Conservation (phyloP, 1,140 invertebrate genomes). For the Leptopilina boulardi region DNA sequence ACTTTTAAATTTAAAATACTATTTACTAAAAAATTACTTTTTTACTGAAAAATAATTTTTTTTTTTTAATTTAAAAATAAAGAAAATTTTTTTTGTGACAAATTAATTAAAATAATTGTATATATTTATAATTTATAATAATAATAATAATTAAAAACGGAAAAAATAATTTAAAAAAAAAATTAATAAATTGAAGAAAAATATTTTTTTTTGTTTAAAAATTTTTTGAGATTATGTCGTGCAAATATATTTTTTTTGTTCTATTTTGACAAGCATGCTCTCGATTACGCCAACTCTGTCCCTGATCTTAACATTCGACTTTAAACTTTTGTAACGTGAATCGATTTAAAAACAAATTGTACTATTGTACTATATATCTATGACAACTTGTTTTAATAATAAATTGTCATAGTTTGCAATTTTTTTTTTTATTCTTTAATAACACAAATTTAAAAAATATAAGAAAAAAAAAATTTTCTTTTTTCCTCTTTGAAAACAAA, state of each 20-base stretch:
- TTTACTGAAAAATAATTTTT: background rate
- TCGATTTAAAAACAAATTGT: conserved; percentile 19
- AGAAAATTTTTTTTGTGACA: too few species aligned
- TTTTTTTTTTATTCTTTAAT: background rate
- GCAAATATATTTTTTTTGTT: background rate
- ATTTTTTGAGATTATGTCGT: too few species aligned
- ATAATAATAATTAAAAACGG: too few species aligned
- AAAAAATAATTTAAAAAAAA: too few species aligned
- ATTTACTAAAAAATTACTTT: background rate
- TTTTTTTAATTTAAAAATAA: too few species aligned
- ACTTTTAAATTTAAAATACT: too few species aligned
- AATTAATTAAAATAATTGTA: too few species aligned
- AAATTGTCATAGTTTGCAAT: background rate
- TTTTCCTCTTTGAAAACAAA: too few species aligned
- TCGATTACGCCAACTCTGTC: conserved; percentile 23
- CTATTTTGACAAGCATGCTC: conserved; percentile 17
- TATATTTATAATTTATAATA: too few species aligned
- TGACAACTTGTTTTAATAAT: conserved; percentile 16
- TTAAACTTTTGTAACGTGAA: conserved; percentile 26
- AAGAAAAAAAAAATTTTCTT: background rate
- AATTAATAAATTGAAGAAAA: too few species aligned
- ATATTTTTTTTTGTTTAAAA: too few species aligned
- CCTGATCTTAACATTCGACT: conserved; percentile 29
- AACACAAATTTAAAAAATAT: background rate
- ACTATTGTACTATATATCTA: background rate